Percentiles rank a stretch among this genome's conserved stretches.
These are phyloP conservation scores for Galemys pyrenaicus DNA, from an alignment of 2,113 vertebrate genomes.

Conservation along the genomic window DNA sequence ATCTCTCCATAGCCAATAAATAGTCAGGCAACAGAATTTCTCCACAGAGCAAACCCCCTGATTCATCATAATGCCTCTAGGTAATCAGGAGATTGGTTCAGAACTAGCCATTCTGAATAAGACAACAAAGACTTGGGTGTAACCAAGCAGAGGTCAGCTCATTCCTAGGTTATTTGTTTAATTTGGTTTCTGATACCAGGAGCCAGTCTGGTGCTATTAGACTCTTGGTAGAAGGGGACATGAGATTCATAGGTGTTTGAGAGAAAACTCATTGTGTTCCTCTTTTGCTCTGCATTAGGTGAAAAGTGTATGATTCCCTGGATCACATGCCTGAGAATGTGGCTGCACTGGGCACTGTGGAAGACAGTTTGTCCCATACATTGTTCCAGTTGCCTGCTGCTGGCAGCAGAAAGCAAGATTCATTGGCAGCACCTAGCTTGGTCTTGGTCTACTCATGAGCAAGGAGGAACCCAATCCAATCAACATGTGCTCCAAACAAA, in stretches of 20 bases:
- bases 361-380: background rate
- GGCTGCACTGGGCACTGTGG: rapidly evolving
- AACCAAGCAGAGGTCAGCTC: background rate
- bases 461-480: background rate
- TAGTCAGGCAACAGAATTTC: background rate
- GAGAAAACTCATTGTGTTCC: background rate
- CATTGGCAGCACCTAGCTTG: background rate
- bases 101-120: background rate
- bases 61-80: background rate
- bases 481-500: too few species aligned
- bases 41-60: background rate
- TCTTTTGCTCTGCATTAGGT: background rate
- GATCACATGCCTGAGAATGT: background rate
- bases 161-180: background rate
- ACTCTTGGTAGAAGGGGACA: background rate
- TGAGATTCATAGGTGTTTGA: background rate
- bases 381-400: background rate
- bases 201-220: background rate
- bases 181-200: background rate
- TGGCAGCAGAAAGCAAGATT: background rate
- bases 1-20: too few species aligned
- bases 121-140: background rate
- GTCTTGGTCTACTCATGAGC: background rate
- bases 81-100: background rate
- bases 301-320: background rate